These are phyloP conservation scores for Nothura maculosa DNA, from an alignment of 2,797 vertebrate species.

Conservation along the genomic window DNA sequence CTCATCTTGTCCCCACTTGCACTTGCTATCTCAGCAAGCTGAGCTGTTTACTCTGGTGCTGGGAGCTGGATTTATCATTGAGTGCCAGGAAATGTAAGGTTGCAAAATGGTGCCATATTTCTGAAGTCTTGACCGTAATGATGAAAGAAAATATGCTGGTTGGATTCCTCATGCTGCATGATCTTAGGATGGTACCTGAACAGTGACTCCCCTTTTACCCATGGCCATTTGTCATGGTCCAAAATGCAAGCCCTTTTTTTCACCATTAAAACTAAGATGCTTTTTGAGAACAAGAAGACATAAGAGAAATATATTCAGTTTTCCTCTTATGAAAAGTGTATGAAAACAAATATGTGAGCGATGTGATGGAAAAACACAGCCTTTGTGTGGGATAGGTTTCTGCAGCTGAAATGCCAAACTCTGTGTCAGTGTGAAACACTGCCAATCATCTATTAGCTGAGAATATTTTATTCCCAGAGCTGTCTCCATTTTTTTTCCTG, in stretches of 20 bases:
- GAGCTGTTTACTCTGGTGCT: neutral
- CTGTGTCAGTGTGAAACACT: neutral
- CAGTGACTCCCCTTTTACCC: neutral
- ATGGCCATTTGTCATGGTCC: neutral
- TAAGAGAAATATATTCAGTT: neutral
- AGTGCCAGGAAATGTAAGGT: neutral
- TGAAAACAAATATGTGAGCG: neutral
- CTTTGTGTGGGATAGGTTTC: neutral
- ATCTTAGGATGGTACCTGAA: neutral
- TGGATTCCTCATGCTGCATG: neutral
- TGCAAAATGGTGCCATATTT: fast-evolving
- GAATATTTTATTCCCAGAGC: neutral
- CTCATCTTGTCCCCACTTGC: no score
- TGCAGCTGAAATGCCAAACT: neutral
- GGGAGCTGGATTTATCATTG: neutral
- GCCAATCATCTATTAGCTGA: neutral
- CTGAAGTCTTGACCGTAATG: neutral
- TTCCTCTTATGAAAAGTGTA: neutral
- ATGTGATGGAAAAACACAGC: neutral
- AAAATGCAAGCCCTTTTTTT: neutral
- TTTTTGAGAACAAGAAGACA: neutral
- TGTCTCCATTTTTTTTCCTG: neutral
- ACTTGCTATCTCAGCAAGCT: neutral
- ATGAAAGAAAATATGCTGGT: neutral
- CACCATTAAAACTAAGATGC: neutral